Evolutionary conservation across 2,888 invertebrate genomes (phyloP).

Genomic region (Hirtodrosophila cameraria): DNA sequence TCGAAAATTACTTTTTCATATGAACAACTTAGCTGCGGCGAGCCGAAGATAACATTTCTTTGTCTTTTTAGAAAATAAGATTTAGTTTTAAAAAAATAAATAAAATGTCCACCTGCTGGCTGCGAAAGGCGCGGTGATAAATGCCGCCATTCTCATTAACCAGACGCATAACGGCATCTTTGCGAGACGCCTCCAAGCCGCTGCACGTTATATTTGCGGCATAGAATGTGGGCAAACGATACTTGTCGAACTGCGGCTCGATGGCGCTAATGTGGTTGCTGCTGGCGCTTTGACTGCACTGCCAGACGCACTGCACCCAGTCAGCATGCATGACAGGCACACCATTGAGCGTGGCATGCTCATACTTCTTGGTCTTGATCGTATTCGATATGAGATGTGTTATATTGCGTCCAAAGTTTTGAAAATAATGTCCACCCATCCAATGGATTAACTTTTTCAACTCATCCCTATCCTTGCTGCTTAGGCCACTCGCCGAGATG

Average conservation of each 20-base stretch:
- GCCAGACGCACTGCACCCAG: constrained; percentile 94
- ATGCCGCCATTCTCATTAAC: constrained; percentile 90
- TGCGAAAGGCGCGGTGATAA: constrained; percentile 85
- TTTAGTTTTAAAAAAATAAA: too few species aligned
- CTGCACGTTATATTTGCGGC: constrained; percentile 92
- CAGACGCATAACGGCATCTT: constrained; percentile 86
- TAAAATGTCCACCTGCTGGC: too few species aligned
- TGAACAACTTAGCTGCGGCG: too few species aligned
- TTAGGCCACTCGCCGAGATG: constrained; percentile 88
- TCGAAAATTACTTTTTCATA: too few species aligned
- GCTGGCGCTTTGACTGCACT: constrained; percentile 85
- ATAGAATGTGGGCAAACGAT: constrained; percentile 89
- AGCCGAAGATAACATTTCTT: too few species aligned
- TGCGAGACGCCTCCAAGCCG: constrained; percentile 85
- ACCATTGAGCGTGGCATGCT: constrained; percentile 84
- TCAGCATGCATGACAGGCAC: constrained; percentile 90
- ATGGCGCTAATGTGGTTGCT: constrained; percentile 86
- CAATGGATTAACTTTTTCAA: constrained; percentile 88
- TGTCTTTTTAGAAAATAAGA: too few species aligned
- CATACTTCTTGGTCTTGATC: constrained; percentile 91
- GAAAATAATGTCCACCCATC: constrained; percentile 91
- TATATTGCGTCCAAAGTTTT: constrained; percentile 87
- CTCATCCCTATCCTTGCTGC: constrained; percentile 85
- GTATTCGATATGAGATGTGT: constrained; percentile 93
- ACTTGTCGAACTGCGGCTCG: constrained; percentile 88